phyloP scores from a whole-genome alignment of 2,113 vertebrate genomes.

The Scomber colias region DNA sequence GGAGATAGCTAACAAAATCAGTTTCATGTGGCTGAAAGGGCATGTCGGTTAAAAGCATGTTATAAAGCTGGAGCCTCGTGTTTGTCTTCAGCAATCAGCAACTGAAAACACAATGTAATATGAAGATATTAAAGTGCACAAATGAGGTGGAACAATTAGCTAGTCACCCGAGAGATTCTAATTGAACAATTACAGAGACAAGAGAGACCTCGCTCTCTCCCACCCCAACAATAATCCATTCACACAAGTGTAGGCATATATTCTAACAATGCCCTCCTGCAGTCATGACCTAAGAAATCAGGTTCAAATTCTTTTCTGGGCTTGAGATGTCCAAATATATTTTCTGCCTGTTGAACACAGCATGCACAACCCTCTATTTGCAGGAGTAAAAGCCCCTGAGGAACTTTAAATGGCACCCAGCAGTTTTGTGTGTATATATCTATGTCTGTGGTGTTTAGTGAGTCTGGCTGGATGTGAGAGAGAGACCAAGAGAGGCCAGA shows the following conservation, averaged over 20 bases:
- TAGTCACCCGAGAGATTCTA: conserved; percentile 16
- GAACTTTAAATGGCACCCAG: conserved; percentile 46
- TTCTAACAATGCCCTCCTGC: neutral
- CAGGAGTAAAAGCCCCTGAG: conserved; percentile 24
- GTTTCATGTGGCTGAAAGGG: too few species aligned
- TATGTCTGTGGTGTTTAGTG: conserved; percentile 20
- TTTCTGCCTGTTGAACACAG: conserved; percentile 53
- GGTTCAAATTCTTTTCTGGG: conserved; percentile 13
- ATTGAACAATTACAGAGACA: conserved; percentile 45
- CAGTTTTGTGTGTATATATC: conserved; percentile 6
- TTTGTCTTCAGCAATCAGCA: conserved; percentile 24
- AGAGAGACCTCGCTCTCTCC: conserved; percentile 1
- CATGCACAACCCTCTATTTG: conserved; percentile 8
- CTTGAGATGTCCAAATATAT: conserved; percentile 33
- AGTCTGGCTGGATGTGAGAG: neutral
- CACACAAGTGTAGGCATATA: neutral
- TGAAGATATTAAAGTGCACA: conserved; percentile 23
- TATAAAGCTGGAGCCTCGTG: neutral
- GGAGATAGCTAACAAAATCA: neutral
- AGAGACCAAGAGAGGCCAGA: too few species aligned
- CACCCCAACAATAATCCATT: neutral
- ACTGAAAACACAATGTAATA: conserved; percentile 3
- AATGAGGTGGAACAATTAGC: conserved; percentile 43
- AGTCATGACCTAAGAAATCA: conserved; percentile 21
- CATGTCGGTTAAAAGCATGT: too few species aligned